A percentile compares a stretch with the other conserved stretches of the same genome.
These are phyloP conservation scores for Rhynchomys soricoides DNA, from an alignment of 2,113 vertebrate species.

Conservation along the genomic window DNA sequence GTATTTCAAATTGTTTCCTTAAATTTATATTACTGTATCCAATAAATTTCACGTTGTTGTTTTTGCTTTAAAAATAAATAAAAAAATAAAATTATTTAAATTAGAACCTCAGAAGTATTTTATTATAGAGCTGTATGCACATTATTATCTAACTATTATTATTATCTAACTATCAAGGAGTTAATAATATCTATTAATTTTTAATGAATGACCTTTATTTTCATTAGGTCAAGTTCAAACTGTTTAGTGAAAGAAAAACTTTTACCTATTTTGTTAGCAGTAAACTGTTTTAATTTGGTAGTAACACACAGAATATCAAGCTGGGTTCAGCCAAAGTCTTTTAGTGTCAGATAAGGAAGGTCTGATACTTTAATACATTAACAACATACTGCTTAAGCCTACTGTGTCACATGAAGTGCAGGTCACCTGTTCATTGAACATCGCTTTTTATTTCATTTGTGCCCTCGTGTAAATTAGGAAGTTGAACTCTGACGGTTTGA, in stretches of 20 bases:
- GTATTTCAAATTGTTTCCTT: conserved; percentile 24
- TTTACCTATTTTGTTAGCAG: not conserved
- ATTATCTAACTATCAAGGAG: conserved; percentile 10
- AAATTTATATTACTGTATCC: no score
- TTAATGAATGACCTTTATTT: conserved; percentile 40
- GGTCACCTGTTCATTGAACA: not conserved
- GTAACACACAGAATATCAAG: not conserved
- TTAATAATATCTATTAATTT: conserved; percentile 48
- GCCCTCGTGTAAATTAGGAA: conserved; percentile 4
- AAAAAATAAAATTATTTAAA: no score
- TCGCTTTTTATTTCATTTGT: conserved; percentile 22
- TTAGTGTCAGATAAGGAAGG: not conserved
- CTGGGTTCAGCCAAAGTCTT: not conserved
- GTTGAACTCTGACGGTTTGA: not conserved
- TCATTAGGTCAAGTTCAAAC: conserved; percentile 14
- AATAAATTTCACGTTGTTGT: no score
- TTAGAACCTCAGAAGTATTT: not conserved
- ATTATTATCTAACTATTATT: conserved; percentile 3
- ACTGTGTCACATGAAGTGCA: not conserved
- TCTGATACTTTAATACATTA: not conserved
- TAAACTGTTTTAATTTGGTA: not conserved
- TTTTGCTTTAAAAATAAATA: no score
- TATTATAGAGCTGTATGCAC: not conserved
- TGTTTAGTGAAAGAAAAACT: conserved; percentile 54
- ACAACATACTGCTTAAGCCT: conserved; percentile 23